Evolutionary conservation across 2,888 invertebrate genomes (phyloP).

Genomic region (Netelia virgata): DNA sequence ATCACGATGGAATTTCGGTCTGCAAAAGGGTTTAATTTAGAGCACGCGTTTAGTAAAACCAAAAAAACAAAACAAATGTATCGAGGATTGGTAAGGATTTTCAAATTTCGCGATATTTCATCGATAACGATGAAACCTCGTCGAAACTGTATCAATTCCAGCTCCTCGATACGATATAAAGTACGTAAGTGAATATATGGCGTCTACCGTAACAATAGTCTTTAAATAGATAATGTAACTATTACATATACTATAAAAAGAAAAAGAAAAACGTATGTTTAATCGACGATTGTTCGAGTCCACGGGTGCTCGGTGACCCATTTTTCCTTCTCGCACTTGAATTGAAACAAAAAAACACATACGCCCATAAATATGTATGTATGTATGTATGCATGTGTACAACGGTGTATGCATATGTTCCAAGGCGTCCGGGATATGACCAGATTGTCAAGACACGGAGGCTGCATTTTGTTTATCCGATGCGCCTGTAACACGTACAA

Average conservation of each 20-base stretch:
- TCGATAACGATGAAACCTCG: not conserved
- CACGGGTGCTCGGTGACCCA: slow-evolving; percentile 2
- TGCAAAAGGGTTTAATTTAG: slow-evolving; percentile 24
- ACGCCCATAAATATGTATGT: slow-evolving; percentile 1
- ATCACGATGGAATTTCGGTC: slow-evolving; percentile 27
- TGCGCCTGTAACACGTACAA: slow-evolving; percentile 65
- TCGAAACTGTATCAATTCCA: slow-evolving; percentile 8
- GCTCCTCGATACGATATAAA: slow-evolving; percentile 58
- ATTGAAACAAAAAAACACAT: slow-evolving; percentile 12
- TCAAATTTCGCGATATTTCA: slow-evolving; percentile 6
- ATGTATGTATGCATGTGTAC: not conserved
- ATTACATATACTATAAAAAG: slow-evolving; percentile 69
- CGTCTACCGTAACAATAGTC: slow-evolving; percentile 77
- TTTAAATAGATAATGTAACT: slow-evolving; percentile 79
- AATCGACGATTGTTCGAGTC: slow-evolving; percentile 62
- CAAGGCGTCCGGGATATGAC: not conserved
- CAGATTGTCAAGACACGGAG: slow-evolving; percentile 24
- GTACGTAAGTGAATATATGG: slow-evolving; percentile 73
- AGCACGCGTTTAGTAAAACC: slow-evolving; percentile 52
- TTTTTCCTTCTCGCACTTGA: slow-evolving; percentile 1
- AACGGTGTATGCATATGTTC: not conserved
- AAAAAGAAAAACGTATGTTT: slow-evolving; percentile 71
- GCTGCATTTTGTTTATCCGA: slow-evolving; percentile 49
- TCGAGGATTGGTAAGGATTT: slow-evolving; percentile 11
- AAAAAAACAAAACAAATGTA: slow-evolving; percentile 36